Evolutionary conservation across 2,113 vertebrate genomes (phyloP).

Genomic region (Chionomys nivalis): DNA sequence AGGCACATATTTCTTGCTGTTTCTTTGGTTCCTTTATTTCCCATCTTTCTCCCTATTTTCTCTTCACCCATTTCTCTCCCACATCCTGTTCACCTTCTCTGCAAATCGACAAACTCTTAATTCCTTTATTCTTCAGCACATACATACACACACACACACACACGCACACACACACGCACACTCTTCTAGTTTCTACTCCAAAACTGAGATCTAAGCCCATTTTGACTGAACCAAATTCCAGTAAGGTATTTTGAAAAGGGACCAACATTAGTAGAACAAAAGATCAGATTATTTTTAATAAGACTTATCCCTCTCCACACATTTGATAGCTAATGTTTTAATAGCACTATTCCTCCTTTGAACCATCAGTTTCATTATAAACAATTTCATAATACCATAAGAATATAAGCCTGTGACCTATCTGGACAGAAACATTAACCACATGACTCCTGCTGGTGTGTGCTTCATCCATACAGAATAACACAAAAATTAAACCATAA

Average conservation of each 20-base stretch:
- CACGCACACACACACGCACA: background rate
- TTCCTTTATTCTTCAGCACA: background rate
- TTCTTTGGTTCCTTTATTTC: background rate
- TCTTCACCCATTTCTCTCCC: background rate
- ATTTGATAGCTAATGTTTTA: constrained; percentile 2
- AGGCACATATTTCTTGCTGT: background rate
- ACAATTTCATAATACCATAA: background rate
- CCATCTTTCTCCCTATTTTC: background rate
- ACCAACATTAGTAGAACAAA: background rate
- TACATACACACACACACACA: too few species aligned
- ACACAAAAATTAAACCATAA: background rate
- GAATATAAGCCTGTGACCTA: background rate
- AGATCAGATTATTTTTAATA: background rate
- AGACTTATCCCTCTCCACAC: background rate
- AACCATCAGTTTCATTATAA: background rate
- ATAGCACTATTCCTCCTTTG: background rate
- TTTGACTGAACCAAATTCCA: background rate
- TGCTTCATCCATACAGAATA: background rate
- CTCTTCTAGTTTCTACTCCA: background rate
- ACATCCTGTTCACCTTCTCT: background rate
- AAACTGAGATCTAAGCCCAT: background rate
- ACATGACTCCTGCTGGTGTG: background rate
- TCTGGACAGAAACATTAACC: background rate
- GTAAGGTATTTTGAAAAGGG: background rate
- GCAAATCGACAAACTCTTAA: background rate